Evolutionary conservation across 1,140 invertebrate species (phyloP).

Genomic region (Eumaeus atala): DNA sequence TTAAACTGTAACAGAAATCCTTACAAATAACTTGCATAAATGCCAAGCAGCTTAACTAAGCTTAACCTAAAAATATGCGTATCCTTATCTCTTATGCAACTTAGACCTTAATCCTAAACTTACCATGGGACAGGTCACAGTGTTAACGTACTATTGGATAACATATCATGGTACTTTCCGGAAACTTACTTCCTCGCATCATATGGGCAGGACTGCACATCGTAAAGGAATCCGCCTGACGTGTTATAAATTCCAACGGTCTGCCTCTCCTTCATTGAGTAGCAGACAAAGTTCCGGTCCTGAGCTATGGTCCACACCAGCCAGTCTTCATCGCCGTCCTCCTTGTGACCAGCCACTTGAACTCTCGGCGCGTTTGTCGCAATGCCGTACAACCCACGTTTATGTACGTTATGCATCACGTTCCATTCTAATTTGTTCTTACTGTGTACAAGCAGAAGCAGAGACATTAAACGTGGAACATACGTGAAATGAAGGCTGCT

Average conservation of each 20-base stretch:
- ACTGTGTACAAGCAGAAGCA: constrained; percentile 28
- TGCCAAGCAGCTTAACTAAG: too few relatives aligned
- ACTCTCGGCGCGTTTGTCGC: constrained; percentile 41
- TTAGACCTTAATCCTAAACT: too few relatives aligned
- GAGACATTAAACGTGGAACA: background rate
- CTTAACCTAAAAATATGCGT: too few relatives aligned
- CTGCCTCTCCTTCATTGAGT: constrained; percentile 55
- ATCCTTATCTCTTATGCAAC: too few relatives aligned
- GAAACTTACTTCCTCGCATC: constrained; percentile 77
- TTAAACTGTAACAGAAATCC: too few relatives aligned
- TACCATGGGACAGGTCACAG: too few relatives aligned
- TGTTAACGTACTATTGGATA: too few relatives aligned
- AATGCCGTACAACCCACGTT: constrained; percentile 42
- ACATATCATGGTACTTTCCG: too few relatives aligned
- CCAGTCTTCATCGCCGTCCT: constrained; percentile 26
- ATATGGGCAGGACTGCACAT: constrained; percentile 78
- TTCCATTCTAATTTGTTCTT: constrained; percentile 46
- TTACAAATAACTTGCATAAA: too few relatives aligned
- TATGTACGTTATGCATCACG: constrained; percentile 41
- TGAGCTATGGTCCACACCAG: constrained; percentile 77
- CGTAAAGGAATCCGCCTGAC: constrained; percentile 80
- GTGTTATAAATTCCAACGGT: constrained; percentile 75
- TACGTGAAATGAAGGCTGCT: too few relatives aligned
- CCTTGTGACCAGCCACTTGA: constrained; percentile 19
- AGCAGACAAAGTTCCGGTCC: constrained; percentile 78